These are phyloP conservation scores for Rafetus swinhoei DNA, from an alignment of 2,113 vertebrate species.

Conservation along the genomic window DNA sequence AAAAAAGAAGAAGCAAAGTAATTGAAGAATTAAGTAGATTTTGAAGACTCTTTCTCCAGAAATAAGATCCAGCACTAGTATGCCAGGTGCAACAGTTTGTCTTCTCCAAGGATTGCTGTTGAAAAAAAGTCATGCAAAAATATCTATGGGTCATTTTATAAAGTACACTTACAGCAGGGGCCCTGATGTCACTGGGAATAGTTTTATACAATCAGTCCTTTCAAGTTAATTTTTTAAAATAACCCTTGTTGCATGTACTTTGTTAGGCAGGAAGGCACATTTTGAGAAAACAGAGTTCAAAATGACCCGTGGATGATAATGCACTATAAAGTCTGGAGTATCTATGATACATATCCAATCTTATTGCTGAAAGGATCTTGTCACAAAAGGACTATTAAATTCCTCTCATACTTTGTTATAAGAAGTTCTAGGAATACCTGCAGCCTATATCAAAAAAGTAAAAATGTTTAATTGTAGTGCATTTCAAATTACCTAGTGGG, in stretches of 20 bases:
- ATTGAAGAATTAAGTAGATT: not conserved
- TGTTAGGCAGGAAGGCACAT: not conserved
- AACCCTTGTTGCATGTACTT: not conserved
- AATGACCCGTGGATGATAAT: not conserved
- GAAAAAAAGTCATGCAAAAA: not conserved
- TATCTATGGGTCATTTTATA: not conserved
- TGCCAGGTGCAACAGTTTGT: not conserved
- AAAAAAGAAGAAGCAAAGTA: not conserved
- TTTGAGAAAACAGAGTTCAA: not conserved
- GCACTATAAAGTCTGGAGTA: not conserved
- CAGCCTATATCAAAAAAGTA: not conserved
- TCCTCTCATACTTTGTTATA: not conserved
- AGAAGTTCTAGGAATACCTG: not conserved
- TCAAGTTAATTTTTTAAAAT: not conserved
- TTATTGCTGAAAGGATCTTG: not conserved
- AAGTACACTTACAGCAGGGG: not conserved
- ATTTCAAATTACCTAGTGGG: slow-evolving; percentile 88
- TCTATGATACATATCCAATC: not conserved
- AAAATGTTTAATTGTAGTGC: not conserved
- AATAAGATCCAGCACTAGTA: not conserved
- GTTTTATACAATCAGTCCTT: not conserved
- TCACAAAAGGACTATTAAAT: not conserved
- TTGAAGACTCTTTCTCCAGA: not conserved
- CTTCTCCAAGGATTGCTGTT: not conserved
- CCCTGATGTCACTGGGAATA: not conserved